Percentiles rank a stretch among this genome's conserved stretches.
Evolutionary conservation across 2,797 vertebrate species (phyloP).

Genomic region (Onychomys arenicola): DNA sequence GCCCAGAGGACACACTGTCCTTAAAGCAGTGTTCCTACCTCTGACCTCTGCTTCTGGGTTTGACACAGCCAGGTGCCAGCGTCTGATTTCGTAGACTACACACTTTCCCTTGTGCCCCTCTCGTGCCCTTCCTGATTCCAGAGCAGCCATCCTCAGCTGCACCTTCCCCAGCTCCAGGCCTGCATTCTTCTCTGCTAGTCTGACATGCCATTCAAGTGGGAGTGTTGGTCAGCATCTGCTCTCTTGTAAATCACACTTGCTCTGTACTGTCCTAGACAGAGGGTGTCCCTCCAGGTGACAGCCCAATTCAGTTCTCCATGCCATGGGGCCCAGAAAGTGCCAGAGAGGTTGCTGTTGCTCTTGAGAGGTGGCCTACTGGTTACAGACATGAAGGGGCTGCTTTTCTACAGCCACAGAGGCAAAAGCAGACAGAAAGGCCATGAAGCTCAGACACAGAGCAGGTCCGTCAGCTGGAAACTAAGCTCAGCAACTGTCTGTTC

Average conservation of each 20-base stretch:
- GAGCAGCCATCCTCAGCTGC: not conserved
- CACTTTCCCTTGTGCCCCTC: not conserved
- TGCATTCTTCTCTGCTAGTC: not conserved
- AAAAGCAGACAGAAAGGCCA: constrained; percentile 1
- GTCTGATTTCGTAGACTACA: not conserved
- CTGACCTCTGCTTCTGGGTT: not conserved
- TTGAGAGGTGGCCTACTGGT: not conserved
- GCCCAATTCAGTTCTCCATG: not conserved
- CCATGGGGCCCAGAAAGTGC: not conserved
- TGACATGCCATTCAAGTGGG: not conserved
- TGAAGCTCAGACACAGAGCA: not conserved
- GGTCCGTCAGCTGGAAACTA: not conserved
- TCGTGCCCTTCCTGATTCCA: not conserved
- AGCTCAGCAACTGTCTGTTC: not conserved
- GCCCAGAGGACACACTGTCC: not conserved
- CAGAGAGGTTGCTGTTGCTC: not conserved
- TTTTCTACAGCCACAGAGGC: not conserved
- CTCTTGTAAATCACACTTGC: not conserved
- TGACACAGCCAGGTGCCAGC: not conserved
- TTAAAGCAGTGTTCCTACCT: not conserved
- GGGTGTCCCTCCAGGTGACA: not conserved
- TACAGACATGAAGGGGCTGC: not conserved
- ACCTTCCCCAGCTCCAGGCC: not conserved
- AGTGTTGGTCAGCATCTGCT: not conserved
- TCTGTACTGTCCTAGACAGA: not conserved